A percentile compares a stretch with the other conserved stretches of the same genome.
Conservation (phyloP, 1,140 invertebrate species). For the Harlomillsia oculata region DNA sequence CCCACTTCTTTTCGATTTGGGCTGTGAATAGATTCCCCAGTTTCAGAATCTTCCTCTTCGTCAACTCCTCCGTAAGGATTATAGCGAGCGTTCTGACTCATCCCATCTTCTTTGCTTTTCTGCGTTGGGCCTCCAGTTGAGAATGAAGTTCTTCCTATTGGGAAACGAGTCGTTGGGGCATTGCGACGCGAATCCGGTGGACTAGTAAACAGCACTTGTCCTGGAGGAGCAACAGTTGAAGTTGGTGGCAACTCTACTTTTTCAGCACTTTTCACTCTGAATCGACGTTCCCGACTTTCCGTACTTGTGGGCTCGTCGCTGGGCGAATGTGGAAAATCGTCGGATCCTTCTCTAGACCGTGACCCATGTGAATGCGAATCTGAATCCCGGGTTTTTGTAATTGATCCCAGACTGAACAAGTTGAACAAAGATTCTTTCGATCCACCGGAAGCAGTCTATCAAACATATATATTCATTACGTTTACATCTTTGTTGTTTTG, state of each 20-base stretch:
- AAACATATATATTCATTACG: too few relatives aligned
- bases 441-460: too few relatives aligned
- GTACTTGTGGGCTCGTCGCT: slow-evolving; percentile 7
- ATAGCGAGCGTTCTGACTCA: neutral
- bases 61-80: slow-evolving; percentile 5
- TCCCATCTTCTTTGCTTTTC: neutral
- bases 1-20: neutral
- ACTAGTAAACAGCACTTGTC: slow-evolving; percentile 23
- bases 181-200: slow-evolving; percentile 4
- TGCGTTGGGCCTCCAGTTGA: neutral
- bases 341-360: too few relatives aligned
- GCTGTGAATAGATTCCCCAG: neutral
- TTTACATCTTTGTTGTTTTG: too few relatives aligned
- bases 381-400: too few relatives aligned
- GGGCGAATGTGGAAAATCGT: neutral
- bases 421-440: slow-evolving; percentile 6
- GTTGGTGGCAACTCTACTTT: neutral
- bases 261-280: neutral
- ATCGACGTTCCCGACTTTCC: slow-evolving; percentile 8
- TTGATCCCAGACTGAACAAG: too few relatives aligned
- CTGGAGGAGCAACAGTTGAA: neutral
- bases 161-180: slow-evolving; percentile 2
- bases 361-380: too few relatives aligned
- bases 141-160: slow-evolving; percentile 3
- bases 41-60: slow-evolving; percentile 2